Percentiles rank a stretch among this genome's conserved stretches.
These are phyloP conservation scores for Pseudomugil gertrudae DNA, from an alignment of 2,797 vertebrate genomes.

Conservation along the genomic window DNA sequence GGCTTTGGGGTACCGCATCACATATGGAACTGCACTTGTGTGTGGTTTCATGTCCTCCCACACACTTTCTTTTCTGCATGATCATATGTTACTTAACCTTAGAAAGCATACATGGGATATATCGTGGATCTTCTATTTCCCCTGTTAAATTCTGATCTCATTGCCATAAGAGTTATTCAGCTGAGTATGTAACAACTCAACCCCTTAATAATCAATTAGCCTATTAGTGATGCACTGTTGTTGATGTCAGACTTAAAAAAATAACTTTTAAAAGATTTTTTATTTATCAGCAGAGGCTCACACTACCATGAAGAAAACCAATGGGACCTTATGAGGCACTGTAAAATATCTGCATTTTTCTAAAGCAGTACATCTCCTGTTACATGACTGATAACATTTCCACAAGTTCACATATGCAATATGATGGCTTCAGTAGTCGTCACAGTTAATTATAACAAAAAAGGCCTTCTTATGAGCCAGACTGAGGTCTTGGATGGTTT, in stretches of 20 bases:
- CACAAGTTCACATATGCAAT: background rate
- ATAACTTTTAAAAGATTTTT: too few relatives aligned
- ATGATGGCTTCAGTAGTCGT: background rate
- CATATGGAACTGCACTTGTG: constrained; percentile 61
- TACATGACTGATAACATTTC: background rate
- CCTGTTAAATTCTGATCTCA: constrained; percentile 30
- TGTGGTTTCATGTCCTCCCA: constrained; percentile 40
- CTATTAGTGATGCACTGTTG: constrained; percentile 50
- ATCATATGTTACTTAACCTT: constrained; percentile 58
- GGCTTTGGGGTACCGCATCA: constrained; percentile 68
- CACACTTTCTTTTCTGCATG: constrained; percentile 47
- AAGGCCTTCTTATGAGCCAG: background rate
- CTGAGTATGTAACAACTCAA: constrained; percentile 24
- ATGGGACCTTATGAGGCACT: background rate
- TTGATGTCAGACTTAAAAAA: constrained; percentile 9
- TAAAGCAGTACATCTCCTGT: background rate
- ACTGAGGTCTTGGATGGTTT: background rate
- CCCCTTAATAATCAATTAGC: constrained; percentile 39
- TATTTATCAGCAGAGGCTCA: background rate
- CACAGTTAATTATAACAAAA: background rate
- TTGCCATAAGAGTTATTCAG: constrained; percentile 39
- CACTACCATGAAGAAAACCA: background rate
- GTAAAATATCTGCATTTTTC: background rate
- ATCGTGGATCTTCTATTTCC: constrained; percentile 24
- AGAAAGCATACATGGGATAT: constrained; percentile 28